Conservation (phyloP, 92 coral and sea anemone species). For the Bergia sp. region DNA sequence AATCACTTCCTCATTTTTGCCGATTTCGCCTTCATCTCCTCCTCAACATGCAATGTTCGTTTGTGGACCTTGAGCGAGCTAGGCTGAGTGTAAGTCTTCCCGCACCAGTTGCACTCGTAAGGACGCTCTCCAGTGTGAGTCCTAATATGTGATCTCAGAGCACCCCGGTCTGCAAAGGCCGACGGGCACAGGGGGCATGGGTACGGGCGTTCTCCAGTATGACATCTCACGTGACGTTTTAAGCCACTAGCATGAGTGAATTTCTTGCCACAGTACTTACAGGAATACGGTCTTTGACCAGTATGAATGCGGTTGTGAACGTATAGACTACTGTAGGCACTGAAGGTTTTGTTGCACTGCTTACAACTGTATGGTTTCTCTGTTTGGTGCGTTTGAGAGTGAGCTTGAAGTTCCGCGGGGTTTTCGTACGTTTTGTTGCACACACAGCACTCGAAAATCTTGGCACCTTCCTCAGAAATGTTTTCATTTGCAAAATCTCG, state of each 20-base stretch:
- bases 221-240: slow-evolving; percentile 76
- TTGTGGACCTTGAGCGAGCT: slow-evolving; percentile 70
- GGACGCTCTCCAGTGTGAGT: slow-evolving; percentile 77
- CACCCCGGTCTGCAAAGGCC: slow-evolving; percentile 77
- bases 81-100: slow-evolving; percentile 68
- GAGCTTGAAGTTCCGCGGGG: slow-evolving; percentile 33
- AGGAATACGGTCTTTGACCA: slow-evolving; percentile 71
- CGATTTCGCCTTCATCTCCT: slow-evolving; percentile 32
- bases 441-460: not conserved
- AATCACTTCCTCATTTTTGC: slow-evolving; percentile 16
- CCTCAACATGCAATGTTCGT: slow-evolving; percentile 64
- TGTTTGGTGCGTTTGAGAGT: slow-evolving; percentile 39
- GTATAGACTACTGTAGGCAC: slow-evolving; percentile 72
- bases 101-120: slow-evolving; percentile 63
- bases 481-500: not conserved
- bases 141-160: slow-evolving; percentile 66
- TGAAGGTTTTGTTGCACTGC: slow-evolving; percentile 62
- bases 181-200: slow-evolving; percentile 70
- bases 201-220: slow-evolving; percentile 72
- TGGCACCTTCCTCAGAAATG: not conserved
- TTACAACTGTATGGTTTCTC: slow-evolving; percentile 64
- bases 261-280: slow-evolving; percentile 66
- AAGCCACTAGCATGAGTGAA: slow-evolving; percentile 75
- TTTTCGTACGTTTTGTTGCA: slow-evolving; percentile 11
- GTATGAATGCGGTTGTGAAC: slow-evolving; percentile 76